phyloP scores from a whole-genome alignment of 1,140 invertebrate genomes.

The Cydia amplana region DNA sequence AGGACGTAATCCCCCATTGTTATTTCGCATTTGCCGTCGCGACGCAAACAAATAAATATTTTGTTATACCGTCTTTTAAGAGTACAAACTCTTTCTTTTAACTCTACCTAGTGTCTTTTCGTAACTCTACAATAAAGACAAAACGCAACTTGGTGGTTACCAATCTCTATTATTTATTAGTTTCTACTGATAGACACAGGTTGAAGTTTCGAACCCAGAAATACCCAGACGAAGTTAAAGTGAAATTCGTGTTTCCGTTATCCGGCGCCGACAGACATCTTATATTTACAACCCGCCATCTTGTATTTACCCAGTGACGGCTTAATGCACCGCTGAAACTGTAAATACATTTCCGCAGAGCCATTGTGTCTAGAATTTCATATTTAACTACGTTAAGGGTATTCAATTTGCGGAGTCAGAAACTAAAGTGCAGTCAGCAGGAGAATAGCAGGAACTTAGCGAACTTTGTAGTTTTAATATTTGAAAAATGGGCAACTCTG shows the following conservation, averaged over 20 bases:
- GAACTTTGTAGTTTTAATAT: neutral
- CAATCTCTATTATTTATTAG: too few species aligned
- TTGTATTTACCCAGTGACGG: constrained; percentile 9
- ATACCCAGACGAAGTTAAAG: constrained; percentile 5
- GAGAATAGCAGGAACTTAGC: neutral
- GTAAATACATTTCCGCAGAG: neutral
- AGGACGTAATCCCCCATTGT: neutral
- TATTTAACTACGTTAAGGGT: constrained; percentile 5
- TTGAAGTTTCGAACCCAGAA: neutral
- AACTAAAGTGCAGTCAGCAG: neutral
- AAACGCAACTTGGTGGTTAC: too few species aligned
- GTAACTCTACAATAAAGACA: too few species aligned
- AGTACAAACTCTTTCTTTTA: too few species aligned
- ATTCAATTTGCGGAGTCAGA: constrained; percentile 2
- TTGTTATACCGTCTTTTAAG: too few species aligned
- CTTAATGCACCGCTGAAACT: constrained; percentile 11
- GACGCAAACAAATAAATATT: too few species aligned
- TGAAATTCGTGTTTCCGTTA: constrained; percentile 16
- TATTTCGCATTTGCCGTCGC: neutral
- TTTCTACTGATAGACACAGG: neutral
- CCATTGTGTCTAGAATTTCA: constrained; percentile 11
- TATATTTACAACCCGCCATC: constrained; percentile 3
- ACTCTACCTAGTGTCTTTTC: too few species aligned
- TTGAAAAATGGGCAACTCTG: neutral
- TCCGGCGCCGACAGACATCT: constrained; percentile 5